These are phyloP conservation scores for Periplaneta americana DNA, from an alignment of 1,140 invertebrate species.

Conservation along the genomic window DNA sequence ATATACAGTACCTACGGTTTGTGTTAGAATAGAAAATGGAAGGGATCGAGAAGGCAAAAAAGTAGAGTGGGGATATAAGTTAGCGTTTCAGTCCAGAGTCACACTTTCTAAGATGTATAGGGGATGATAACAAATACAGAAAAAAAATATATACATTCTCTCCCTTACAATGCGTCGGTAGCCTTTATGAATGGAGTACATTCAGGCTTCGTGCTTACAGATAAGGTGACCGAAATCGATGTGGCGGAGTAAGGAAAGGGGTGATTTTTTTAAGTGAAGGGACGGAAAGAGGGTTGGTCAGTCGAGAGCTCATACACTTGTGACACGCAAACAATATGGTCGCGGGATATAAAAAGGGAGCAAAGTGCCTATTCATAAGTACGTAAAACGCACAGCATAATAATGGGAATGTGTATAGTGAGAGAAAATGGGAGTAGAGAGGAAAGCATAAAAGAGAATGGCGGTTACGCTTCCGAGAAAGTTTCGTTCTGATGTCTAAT, in stretches of 20 bases:
- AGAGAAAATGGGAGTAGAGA: not conserved
- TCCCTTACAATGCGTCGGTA: not conserved
- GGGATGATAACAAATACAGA: not conserved
- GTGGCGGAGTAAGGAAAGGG: not conserved
- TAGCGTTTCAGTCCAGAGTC: not conserved
- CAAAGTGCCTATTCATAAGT: not conserved
- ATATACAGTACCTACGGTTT: not conserved
- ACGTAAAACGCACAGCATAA: not conserved
- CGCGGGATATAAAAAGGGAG: not conserved
- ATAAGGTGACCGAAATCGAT: not conserved
- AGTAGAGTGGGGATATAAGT: too few species aligned
- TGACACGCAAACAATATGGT: not conserved
- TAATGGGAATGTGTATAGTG: not conserved
- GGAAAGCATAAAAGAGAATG: not conserved
- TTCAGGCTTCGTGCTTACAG: not conserved
- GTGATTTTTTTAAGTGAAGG: not conserved
- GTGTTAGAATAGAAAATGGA: not conserved
- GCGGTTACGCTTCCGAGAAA: not conserved
- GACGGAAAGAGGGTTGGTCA: not conserved
- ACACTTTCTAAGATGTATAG: not conserved
- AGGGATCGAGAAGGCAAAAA: not conserved
- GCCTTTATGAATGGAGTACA: not conserved
- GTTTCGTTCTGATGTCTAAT: not conserved
- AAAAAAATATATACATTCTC: not conserved
- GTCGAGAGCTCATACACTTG: not conserved